These are phyloP conservation scores for Eristalinus sepulchralis DNA, from an alignment of 2,888 invertebrate genomes.

Conservation along the genomic window DNA sequence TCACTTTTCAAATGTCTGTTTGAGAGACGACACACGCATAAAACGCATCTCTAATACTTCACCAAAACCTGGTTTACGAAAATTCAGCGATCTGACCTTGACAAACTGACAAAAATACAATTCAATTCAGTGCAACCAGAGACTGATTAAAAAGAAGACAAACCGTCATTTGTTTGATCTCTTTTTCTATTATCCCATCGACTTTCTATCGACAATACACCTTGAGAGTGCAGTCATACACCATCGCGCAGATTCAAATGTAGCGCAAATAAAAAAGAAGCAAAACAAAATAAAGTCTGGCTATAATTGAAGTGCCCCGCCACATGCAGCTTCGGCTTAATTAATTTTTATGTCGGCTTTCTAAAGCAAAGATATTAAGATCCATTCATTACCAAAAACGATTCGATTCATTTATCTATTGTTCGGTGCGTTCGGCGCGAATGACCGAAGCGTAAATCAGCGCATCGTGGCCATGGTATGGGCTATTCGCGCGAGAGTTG, in stretches of 20 bases:
- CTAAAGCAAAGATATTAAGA: conserved; percentile 28
- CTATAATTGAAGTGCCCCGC: background rate
- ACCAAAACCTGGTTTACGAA: no score
- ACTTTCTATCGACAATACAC: no score
- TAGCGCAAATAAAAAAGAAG: background rate
- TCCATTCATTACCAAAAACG: conserved; percentile 29
- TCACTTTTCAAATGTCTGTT: no score
- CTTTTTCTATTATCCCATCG: no score
- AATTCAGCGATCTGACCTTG: no score
- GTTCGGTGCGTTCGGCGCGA: background rate
- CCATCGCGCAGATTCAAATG: background rate
- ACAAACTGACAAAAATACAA: no score
- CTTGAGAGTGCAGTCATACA: no score
- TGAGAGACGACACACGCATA: no score
- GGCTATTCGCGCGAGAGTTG: conserved; percentile 8
- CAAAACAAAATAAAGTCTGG: background rate
- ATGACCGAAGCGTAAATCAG: background rate
- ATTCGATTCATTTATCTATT: conserved; percentile 1
- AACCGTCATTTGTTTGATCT: no score
- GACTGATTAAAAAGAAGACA: no score
- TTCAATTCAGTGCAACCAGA: no score
- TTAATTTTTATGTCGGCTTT: conserved; percentile 21
- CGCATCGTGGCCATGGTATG: background rate
- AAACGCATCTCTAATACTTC: no score
- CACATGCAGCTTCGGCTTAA: background rate